These are phyloP conservation scores for Enteromius thamalakanensis DNA, from an alignment of 2,797 vertebrate genomes.

Conservation along the genomic window DNA sequence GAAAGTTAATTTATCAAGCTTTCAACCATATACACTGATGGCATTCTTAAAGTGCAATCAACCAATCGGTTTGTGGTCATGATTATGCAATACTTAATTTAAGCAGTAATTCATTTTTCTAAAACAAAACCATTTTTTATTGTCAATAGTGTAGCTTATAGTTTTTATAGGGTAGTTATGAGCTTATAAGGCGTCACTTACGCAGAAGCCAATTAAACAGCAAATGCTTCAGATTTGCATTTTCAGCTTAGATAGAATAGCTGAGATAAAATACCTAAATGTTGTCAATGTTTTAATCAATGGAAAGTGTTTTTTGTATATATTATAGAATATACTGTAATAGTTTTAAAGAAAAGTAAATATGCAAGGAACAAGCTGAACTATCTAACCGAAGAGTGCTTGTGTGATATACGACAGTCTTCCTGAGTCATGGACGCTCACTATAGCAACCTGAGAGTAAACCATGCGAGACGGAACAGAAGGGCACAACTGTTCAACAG, in stretches of 20 bases:
- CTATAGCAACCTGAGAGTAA: constrained; percentile 20
- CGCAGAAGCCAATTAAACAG: not conserved
- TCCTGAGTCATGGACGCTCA: constrained; percentile 23
- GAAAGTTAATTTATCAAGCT: too few relatives aligned
- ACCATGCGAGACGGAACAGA: constrained; percentile 27
- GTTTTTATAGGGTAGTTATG: too few relatives aligned
- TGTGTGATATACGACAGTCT: not conserved
- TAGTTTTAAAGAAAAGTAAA: constrained; percentile 1
- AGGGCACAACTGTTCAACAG: constrained; percentile 37
- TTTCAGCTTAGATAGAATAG: not conserved
- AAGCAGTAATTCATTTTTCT: not conserved
- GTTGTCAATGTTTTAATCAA: not conserved
- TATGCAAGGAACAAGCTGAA: not conserved
- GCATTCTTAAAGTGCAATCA: not conserved
- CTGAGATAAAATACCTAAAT: not conserved
- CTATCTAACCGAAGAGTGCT: not conserved
- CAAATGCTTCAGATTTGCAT: not conserved
- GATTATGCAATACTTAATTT: not conserved
- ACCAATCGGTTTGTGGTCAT: not conserved
- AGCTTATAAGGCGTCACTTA: not conserved
- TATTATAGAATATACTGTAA: not conserved
- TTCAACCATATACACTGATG: too few relatives aligned
- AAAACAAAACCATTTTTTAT: not conserved
- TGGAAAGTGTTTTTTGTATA: not conserved
- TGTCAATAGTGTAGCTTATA: not conserved